Evolutionary conservation across 2,888 invertebrate genomes (phyloP).

Genomic region (Calameuta filiformis): DNA sequence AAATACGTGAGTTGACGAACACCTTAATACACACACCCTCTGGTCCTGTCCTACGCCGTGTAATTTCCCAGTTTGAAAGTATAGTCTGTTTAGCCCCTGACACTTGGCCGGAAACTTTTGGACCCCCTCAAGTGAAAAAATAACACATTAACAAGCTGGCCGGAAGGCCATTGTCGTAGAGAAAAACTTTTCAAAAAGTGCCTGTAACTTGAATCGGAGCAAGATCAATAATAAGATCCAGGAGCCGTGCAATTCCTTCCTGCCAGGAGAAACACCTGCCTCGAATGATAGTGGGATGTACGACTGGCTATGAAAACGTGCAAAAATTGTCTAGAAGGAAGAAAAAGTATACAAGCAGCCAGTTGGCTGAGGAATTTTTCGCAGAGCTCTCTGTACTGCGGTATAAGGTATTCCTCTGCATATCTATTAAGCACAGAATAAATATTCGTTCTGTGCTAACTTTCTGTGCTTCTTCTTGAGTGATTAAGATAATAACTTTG

Average conservation of each 20-base stretch:
- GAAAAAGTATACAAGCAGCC: too few species aligned
- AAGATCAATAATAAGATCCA: too few species aligned
- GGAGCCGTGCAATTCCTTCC: too few species aligned
- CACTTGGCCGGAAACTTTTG: neutral
- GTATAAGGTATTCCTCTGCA: neutral
- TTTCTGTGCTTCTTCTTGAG: neutral
- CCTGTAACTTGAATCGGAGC: neutral
- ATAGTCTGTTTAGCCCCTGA: neutral
- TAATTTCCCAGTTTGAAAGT: neutral
- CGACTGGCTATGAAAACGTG: too few species aligned
- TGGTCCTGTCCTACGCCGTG: neutral
- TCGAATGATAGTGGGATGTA: too few species aligned
- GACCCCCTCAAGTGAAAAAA: neutral
- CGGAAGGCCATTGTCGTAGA: neutral
- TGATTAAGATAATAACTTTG: neutral
- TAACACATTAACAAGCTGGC: neutral
- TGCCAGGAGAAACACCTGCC: too few species aligned
- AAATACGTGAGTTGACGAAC: neutral
- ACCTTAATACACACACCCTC: neutral
- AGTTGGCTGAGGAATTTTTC: too few species aligned
- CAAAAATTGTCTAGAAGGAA: too few species aligned
- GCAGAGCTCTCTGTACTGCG: too few species aligned
- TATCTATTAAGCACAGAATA: neutral
- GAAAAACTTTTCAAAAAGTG: neutral
- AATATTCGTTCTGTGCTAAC: neutral